Evolutionary conservation across 2,113 vertebrate species (phyloP), one percentile per base, ranked within the genome.

Genomic region (Dissostichus mawsoni): DNA sequence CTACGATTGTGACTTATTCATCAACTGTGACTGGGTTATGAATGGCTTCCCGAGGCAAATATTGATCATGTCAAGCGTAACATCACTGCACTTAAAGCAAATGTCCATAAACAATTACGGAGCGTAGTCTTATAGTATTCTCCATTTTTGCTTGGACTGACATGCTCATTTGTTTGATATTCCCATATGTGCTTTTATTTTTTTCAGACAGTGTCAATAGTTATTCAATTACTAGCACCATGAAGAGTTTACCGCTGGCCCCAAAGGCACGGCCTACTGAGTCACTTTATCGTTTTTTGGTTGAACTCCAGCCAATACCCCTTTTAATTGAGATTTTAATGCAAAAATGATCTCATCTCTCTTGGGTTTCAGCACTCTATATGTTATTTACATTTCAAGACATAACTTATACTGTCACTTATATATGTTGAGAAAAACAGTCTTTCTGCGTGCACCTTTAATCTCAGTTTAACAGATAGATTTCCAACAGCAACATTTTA

Each of bases 101-200:
- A 89, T 93, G 93, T 91, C 93, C 93, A 94, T 95, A 94, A 94
- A 85, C 92, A 91, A 91, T 94, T 87, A 86, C 11, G 45, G 63
- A 56, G 20, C 17, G 44, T 80, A 62, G 68, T 90, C 85, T 84
- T 62, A 1, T 51, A 72, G 74, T 89, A 59, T 92, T 84, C 91
- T 84, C 84, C 76, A 83, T 87, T 81, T 81, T 84, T 86, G 81
- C 86, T 80, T 86, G 72, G 74, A 64, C 67, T 90, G 90, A 91
- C 92, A 91, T 51, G 0, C 84, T 86, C 90, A 84, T 93, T 86
- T 89, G 91, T 92, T 92, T 89, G 53, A 80, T 86, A 92, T 89
- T 91, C 92, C 91, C 91, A 76, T 69, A 88, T 3, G 92, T 89
- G 85, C 86, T 87, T 90, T 89, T 87, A 84, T 76, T 68, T 70